These are phyloP conservation scores for Netelia virgata DNA, from an alignment of 2,888 invertebrate species.

Conservation along the genomic window DNA sequence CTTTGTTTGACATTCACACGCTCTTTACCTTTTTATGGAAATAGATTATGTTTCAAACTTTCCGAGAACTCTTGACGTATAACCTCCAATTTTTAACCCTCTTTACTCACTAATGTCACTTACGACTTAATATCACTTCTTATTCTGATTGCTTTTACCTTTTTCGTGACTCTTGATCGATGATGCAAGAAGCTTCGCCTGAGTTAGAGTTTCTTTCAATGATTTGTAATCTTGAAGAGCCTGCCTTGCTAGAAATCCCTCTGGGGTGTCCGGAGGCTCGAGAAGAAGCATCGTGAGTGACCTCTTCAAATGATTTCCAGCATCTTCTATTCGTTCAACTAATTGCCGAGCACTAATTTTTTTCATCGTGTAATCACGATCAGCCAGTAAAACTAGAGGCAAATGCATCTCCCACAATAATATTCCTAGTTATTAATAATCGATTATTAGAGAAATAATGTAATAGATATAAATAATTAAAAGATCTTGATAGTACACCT, in stretches of 20 bases:
- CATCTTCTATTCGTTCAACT: constrained; percentile 86
- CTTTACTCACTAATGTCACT: no score
- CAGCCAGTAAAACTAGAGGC: constrained; percentile 88
- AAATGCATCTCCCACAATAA: constrained; percentile 91
- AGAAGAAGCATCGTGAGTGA: constrained; percentile 89
- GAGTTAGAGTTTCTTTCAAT: constrained; percentile 86
- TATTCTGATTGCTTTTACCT: constrained; percentile 18
- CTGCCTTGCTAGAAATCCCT: constrained; percentile 89
- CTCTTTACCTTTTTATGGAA: no score
- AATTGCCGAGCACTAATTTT: constrained; percentile 87
- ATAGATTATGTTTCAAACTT: no score
- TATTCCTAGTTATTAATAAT: constrained; percentile 86
- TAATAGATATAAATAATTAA: neutral
- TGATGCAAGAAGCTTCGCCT: constrained; percentile 58
- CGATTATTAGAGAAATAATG: constrained; percentile 2
- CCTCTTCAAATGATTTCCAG: constrained; percentile 87
- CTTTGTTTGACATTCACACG: no score
- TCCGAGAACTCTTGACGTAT: no score
- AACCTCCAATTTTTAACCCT: no score
- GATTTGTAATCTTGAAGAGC: constrained; percentile 89
- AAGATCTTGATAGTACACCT: constrained; percentile 84
- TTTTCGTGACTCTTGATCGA: constrained; percentile 33
- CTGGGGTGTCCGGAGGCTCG: constrained; percentile 90
- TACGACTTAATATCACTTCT: neutral
- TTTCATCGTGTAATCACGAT: constrained; percentile 87